These are phyloP conservation scores for Temnothorax longispinosus DNA, from an alignment of 1,140 invertebrate species.

Conservation along the genomic window DNA sequence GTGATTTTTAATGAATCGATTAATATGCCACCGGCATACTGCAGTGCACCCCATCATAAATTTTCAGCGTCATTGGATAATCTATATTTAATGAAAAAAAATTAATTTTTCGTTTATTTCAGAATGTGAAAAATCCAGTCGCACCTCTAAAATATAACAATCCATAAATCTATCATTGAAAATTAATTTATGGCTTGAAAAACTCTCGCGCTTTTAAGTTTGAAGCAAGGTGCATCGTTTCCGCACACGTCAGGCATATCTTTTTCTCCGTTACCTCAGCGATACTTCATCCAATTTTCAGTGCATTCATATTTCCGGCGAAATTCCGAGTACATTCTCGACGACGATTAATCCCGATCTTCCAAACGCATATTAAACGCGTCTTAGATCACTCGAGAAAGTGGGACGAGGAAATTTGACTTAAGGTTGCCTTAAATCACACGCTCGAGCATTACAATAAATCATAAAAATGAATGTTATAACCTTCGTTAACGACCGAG, in stretches of 20 bases:
- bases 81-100: neutral
- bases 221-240: neutral
- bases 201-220: neutral
- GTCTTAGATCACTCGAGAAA: conserved; percentile 4
- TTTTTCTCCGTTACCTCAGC: neutral
- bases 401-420: neutral
- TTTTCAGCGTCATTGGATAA: neutral
- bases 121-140: neutral
- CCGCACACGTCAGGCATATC: neutral
- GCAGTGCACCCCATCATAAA: neutral
- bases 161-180: neutral
- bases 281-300: conserved; percentile 13
- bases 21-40: neutral
- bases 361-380: conserved; percentile 34
- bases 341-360: conserved; percentile 7
- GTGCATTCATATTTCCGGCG: neutral
- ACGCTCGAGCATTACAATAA: neutral
- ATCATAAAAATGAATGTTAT: conserved; percentile 13
- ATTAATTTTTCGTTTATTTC: neutral
- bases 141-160: neutral
- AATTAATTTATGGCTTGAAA: conserved; percentile 5
- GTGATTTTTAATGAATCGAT: neutral
- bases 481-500: conserved; percentile 6
- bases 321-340: neutral
- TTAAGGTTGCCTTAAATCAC: conserved; percentile 13